Conservation (phyloP, 1,140 invertebrate species). For the Eufriesea mexicana region DNA sequence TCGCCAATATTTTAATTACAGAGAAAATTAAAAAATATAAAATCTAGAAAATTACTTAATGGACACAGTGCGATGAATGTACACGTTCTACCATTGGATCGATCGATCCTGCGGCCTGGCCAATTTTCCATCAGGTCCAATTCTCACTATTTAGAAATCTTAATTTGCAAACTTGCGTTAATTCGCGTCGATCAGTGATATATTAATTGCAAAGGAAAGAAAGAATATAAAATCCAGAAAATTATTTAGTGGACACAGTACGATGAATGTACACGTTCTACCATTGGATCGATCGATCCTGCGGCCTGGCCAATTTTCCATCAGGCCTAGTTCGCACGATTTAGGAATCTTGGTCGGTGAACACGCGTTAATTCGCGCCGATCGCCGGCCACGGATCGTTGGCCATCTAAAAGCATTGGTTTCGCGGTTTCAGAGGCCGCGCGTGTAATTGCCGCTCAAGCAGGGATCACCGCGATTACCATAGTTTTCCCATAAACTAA, state of each 20-base stretch:
- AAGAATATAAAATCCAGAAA: no score
- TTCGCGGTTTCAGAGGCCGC: slow-evolving; percentile 25
- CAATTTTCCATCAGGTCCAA: not conserved
- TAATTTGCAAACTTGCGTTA: not conserved
- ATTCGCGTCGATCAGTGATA: slow-evolving; percentile 20
- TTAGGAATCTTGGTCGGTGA: slow-evolving; percentile 9
- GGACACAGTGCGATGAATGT: not conserved
- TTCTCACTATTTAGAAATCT: slow-evolving; percentile 1
- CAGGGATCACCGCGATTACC: slow-evolving; percentile 24
- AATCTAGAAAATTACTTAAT: no score
- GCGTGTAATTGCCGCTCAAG: slow-evolving; percentile 14
- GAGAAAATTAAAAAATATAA: no score
- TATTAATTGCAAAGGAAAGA: no score
- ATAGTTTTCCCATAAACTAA: slow-evolving; percentile 41
- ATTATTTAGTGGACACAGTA: no score
- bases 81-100: not conserved
- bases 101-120: not conserved
- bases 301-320: not conserved
- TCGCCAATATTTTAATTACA: not conserved
- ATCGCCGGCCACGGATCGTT: slow-evolving; percentile 36
- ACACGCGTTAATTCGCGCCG: slow-evolving; percentile 30
- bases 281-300: not conserved
- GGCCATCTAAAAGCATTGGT: slow-evolving; percentile 34
- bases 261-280: not conserved
- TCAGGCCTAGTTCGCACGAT: not conserved